These are phyloP conservation scores for Diadumene lineata DNA, from an alignment of 92 coral and sea anemone species.

Conservation along the genomic window DNA sequence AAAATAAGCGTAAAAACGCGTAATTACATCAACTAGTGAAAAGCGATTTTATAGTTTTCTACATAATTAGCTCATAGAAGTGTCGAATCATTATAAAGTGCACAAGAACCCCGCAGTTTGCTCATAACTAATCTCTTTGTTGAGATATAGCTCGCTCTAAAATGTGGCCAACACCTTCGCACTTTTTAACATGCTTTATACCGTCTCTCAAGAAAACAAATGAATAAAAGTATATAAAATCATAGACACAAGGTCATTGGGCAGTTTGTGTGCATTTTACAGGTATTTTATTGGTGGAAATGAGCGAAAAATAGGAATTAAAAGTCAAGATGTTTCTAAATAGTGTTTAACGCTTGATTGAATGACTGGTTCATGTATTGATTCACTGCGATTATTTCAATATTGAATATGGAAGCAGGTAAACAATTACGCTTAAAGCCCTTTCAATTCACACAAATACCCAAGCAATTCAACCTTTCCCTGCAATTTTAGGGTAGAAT, in stretches of 20 bases:
- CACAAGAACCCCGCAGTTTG: slow-evolving; percentile 20
- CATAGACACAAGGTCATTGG: neutral
- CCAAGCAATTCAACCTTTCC: neutral
- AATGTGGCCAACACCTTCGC: slow-evolving; percentile 30
- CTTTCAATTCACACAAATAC: neutral
- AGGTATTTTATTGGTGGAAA: neutral
- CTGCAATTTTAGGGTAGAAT: neutral
- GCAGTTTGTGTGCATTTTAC: neutral
- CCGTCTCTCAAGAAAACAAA: neutral
- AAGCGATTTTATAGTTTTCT: neutral
- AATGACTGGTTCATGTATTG: slow-evolving; percentile 23
- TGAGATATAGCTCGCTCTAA: neutral
- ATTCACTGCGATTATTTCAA: slow-evolving; percentile 10
- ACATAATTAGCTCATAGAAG: neutral
- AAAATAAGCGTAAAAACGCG: too few relatives aligned
- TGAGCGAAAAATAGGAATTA: neutral
- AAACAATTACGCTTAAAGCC: neutral
- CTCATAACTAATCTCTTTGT: slow-evolving; percentile 19
- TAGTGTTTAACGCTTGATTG: slow-evolving; percentile 10
- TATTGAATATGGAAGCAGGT: neutral
- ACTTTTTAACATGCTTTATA: neutral
- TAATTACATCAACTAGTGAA: neutral
- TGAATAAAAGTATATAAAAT: neutral
- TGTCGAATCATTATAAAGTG: slow-evolving; percentile 3
- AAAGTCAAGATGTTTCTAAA: slow-evolving; percentile 11